These are phyloP conservation scores for Chloropsis hardwickii DNA, from an alignment of 2,113 vertebrate species.

Conservation along the genomic window DNA sequence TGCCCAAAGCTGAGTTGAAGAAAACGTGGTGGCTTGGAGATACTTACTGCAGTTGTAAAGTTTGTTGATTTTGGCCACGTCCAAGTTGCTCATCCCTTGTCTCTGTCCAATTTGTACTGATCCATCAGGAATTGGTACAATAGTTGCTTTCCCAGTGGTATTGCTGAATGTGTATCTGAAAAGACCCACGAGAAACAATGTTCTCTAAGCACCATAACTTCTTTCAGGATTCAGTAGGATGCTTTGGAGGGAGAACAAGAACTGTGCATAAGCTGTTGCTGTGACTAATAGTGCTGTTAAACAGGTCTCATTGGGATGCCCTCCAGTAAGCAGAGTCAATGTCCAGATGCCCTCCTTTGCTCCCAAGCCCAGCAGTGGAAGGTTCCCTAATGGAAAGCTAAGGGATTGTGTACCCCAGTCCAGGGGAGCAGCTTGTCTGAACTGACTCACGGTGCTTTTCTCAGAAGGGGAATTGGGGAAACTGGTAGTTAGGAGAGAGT, in stretches of 20 bases:
- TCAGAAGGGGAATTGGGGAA: neutral
- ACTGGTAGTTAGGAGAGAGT: neutral
- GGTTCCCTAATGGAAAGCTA: neutral
- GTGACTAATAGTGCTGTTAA: neutral
- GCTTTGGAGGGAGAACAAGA: neutral
- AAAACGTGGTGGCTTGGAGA: neutral
- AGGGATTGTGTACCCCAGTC: neutral
- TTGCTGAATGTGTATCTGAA: conserved; percentile 79
- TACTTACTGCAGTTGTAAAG: conserved; percentile 79
- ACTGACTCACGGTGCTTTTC: neutral
- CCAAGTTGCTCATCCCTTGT: conserved; percentile 77
- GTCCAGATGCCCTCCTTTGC: neutral
- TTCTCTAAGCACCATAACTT: neutral
- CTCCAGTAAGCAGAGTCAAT: neutral
- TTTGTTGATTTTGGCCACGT: conserved; percentile 81
- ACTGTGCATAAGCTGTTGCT: neutral
- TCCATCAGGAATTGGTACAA: conserved; percentile 78
- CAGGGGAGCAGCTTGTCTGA: neutral
- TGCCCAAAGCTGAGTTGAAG: neutral
- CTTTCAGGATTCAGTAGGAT: neutral
- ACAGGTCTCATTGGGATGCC: neutral
- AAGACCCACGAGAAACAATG: neutral
- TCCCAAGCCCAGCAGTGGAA: neutral
- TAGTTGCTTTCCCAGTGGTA: conserved; percentile 77
- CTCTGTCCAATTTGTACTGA: conserved; percentile 79